Conservation (phyloP, 2,797 vertebrate genomes). For the Lepus townsendii region DNA sequence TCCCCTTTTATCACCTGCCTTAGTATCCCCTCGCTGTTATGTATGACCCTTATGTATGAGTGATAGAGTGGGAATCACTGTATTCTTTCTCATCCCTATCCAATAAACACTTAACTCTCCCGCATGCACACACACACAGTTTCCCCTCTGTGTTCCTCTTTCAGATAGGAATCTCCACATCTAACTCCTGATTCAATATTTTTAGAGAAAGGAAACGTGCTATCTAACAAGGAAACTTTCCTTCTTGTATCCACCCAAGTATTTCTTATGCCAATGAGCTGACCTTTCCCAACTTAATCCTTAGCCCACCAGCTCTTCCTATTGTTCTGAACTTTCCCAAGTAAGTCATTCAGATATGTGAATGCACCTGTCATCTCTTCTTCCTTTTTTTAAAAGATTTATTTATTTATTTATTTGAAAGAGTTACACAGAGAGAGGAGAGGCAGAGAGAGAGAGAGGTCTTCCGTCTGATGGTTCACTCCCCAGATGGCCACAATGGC, state of each 20-base stretch:
- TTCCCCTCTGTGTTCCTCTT: slow-evolving; percentile 17
- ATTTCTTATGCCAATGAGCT: background rate
- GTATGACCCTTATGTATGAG: background rate
- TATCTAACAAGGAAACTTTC: background rate
- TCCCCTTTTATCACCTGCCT: background rate
- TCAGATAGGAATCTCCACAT: background rate
- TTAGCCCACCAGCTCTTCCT: background rate
- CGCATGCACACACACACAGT: background rate
- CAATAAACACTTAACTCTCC: background rate
- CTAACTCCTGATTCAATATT: background rate
- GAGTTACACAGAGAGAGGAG: no score
- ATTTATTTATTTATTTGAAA: no score
- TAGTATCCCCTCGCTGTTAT: background rate
- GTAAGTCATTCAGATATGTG: background rate
- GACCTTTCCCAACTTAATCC: background rate
- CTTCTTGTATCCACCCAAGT: background rate
- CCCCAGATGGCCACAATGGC: no score
- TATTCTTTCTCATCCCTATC: background rate
- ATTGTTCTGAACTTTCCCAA: background rate
- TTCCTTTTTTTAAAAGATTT: no score
- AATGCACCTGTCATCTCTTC: background rate
- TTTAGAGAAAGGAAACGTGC: background rate
- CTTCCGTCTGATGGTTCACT: no score
- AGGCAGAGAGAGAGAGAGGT: no score
- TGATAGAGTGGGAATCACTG: background rate